Evolutionary conservation across 2,113 vertebrate genomes (phyloP).

Genomic region (Poecilia latipinna): DNA sequence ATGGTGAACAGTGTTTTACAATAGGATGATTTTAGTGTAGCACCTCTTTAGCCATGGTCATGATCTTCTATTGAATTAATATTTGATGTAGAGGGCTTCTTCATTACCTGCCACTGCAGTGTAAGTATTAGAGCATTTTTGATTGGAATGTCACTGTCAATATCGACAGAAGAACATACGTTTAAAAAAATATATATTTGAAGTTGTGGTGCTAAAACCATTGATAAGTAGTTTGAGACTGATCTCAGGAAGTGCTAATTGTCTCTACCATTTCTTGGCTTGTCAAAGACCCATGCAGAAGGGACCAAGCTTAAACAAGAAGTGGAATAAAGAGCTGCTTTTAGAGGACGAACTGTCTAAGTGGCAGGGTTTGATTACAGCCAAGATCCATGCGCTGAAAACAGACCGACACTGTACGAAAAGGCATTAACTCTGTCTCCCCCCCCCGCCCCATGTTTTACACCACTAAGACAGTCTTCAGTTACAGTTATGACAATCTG

Average conservation of each 20-base stretch:
- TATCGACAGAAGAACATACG: not conserved
- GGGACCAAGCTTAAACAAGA: constrained; percentile 63
- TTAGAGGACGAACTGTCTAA: constrained; percentile 70
- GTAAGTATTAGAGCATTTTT: not conserved
- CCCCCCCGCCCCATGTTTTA: constrained; percentile 45
- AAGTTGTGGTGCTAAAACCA: not conserved
- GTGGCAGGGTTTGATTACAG: constrained; percentile 79
- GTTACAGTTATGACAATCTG: constrained; percentile 58
- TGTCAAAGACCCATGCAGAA: constrained; percentile 52
- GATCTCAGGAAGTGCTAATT: constrained; percentile 7
- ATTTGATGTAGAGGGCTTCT: not conserved
- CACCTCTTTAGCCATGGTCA: no score
- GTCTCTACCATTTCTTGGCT: constrained; percentile 28
- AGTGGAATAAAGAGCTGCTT: constrained; percentile 72
- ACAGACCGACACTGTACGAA: constrained; percentile 70
- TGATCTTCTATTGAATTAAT: no score
- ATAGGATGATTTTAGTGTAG: no score
- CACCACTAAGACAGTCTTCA: constrained; percentile 59
- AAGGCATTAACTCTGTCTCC: constrained; percentile 61
- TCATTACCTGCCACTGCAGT: not conserved
- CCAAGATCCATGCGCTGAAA: constrained; percentile 69
- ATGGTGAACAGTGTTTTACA: not conserved
- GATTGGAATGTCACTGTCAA: not conserved
- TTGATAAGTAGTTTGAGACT: constrained; percentile 12
- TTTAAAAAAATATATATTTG: not conserved